Conservation (phyloP, 1,140 invertebrate species). For the Bombus impatiens region DNA sequence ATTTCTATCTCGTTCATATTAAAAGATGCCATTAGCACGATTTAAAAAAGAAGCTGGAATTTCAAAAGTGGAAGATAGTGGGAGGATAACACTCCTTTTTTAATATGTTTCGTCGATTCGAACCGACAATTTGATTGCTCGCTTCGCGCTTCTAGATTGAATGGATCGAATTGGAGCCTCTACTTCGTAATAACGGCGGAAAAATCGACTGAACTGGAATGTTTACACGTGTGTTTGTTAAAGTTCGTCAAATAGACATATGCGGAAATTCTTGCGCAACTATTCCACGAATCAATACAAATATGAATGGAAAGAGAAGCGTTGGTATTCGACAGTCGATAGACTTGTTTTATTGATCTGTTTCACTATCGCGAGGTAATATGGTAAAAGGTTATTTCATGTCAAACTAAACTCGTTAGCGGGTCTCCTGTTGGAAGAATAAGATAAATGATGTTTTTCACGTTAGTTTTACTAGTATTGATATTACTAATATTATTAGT, state of each 20-base stretch:
- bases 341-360: not conserved
- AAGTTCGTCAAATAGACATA: not conserved
- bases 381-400: not conserved
- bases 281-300: not conserved
- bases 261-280: not conserved
- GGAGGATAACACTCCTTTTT: not conserved
- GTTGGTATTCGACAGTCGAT: not conserved
- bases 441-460: not conserved
- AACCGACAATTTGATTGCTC: conserved; percentile 10
- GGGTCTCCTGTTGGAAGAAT: not conserved
- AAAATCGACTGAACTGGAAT: not conserved
- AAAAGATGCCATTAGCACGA: not conserved
- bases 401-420: not conserved
- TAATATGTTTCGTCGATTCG: not conserved
- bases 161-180: not conserved
- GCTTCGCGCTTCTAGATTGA: not conserved
- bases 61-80: too few species aligned
- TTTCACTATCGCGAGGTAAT: too few species aligned
- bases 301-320: not conserved
- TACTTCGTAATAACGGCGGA: not conserved
- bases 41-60: not conserved
- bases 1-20: not conserved
- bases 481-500: too few species aligned
- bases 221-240: conserved; percentile 3
- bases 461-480: not conserved